Evolutionary conservation across 2,888 invertebrate species (phyloP), one percentile per base, ranked within the genome.

Genomic region (Teinopalpus imperialis): DNA sequence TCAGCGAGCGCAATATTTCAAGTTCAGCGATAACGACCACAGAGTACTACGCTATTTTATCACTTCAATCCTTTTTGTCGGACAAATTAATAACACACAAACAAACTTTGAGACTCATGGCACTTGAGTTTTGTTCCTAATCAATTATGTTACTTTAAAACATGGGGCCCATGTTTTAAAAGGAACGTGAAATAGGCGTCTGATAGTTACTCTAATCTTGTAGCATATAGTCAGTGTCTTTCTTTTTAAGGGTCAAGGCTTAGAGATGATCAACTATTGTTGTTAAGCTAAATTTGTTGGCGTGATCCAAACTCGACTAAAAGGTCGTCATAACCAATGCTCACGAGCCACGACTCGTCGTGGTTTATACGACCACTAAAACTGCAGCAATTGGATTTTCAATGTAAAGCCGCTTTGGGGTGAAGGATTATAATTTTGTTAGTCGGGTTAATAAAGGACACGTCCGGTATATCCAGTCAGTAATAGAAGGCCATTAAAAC

Each of bases 21-120:
- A 81, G 81, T 79, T 78, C 76, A 79, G 61, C 73, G 77, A 78
- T 78, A 77, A 81, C 71, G 66, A 61, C 64, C 61, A 63, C 64
- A 55, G 63, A 63, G 74, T 70, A 75, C 66, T 69, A 63, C 69
- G 69, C n/a, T n/a, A n/a, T n/a, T n/a, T 75, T 70, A 78, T 75
- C 73, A 70, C 63, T 59, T 72, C 72, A 70, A 63, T 58, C 55
- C 62, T 69, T 61, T 63, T 55, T 53, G 51, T 53, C 66, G 54
- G 56, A 24, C 55, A 59, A 61, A 1, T 29, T 7, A 9, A 5
- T 20, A 6, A 21, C 20, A 27, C 34, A 2, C 13, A n/a, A n/a
- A 13, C 1, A 1, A 6, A 1, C 16, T 3, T 8, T 16, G 16
- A 2, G 16, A 16, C 4, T 16, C 16, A n/a, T n/a, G n/a, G n/a